Percentiles rank a stretch among this genome's conserved stretches.
Conservation (phyloP, 2,888 invertebrate genomes). For the Drosophila maculinotata region DNA sequence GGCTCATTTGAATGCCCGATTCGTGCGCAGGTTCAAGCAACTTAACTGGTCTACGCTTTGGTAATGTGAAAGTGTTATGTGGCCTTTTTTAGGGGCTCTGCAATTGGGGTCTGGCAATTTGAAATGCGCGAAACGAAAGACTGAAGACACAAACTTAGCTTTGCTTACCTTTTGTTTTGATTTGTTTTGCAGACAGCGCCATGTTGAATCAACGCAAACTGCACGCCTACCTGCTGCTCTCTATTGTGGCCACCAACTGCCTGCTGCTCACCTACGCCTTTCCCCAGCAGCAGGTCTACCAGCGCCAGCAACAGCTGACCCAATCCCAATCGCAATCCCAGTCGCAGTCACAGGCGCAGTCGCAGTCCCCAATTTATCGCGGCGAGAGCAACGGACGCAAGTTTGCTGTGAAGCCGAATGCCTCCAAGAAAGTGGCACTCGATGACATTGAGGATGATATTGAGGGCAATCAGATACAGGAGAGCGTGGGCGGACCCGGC, state of each 20-base stretch:
- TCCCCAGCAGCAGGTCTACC: slow-evolving; percentile 86
- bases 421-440: slow-evolving; percentile 93
- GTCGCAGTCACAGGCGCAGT: too few species aligned
- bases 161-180: slow-evolving; percentile 7
- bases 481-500: slow-evolving; percentile 87
- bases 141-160: slow-evolving; percentile 57
- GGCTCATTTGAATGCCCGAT: slow-evolving; percentile 52
- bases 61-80: slow-evolving; percentile 68
- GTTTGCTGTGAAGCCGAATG: slow-evolving; percentile 95
- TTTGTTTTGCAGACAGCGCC: slow-evolving; percentile 73
- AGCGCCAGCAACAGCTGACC: slow-evolving; percentile 67
- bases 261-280: slow-evolving; percentile 89
- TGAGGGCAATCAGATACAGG: slow-evolving; percentile 90
- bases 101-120: slow-evolving; percentile 4
- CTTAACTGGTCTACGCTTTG: slow-evolving; percentile 22
- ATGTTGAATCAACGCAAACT: slow-evolving; percentile 89
- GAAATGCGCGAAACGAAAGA: slow-evolving; percentile 52
- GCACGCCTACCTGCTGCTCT: slow-evolving; percentile 89
- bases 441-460: slow-evolving; percentile 94
- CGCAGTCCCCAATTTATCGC: slow-evolving; percentile 79
- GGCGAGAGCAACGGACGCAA: slow-evolving; percentile 86
- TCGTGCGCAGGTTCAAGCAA: slow-evolving; percentile 58
- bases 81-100: neutral
- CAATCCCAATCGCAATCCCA: slow-evolving; percentile 44
- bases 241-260: slow-evolving; percentile 89